Conservation (phyloP, 2,113 vertebrate genomes). For the Hepsetus odoe region DNA sequence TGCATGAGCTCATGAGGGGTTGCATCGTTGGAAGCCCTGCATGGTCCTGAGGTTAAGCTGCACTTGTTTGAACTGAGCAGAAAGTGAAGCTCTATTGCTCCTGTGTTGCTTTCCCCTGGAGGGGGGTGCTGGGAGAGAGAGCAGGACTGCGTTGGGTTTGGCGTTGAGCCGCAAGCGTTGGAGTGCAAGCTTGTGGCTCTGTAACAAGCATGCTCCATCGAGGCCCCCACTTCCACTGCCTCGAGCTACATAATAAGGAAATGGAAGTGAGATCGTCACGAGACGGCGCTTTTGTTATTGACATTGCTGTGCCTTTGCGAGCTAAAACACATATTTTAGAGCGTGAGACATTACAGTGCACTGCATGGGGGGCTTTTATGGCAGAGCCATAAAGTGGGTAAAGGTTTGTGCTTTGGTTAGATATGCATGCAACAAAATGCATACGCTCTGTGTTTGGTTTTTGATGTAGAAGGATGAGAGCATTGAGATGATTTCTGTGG, state of each 20-base stretch:
- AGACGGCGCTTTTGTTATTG: constrained; percentile 72
- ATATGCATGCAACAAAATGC: neutral
- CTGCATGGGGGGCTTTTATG: neutral
- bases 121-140: neutral
- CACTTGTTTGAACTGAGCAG: neutral
- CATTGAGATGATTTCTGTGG: neutral
- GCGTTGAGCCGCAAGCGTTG: constrained; percentile 15
- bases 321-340: constrained; percentile 68
- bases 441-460: neutral
- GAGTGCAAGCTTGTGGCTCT: constrained; percentile 21
- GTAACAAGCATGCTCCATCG: constrained; percentile 52
- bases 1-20: too few relatives aligned
- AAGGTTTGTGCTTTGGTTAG: neutral
- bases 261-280: constrained; percentile 78
- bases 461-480: neutral
- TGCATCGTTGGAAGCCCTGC: neutral
- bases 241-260: constrained; percentile 78
- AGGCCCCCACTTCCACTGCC: constrained; percentile 62
- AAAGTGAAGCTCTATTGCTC: neutral
- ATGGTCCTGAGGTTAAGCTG: neutral
- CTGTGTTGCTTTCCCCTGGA: neutral
- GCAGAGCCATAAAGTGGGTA: neutral
- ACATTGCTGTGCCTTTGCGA: constrained; percentile 55
- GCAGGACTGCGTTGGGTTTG: neutral
- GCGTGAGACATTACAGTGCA: neutral